Evolutionary conservation across 1,140 invertebrate genomes (phyloP).

Genomic region (Anagrus nilaparvatae): DNA sequence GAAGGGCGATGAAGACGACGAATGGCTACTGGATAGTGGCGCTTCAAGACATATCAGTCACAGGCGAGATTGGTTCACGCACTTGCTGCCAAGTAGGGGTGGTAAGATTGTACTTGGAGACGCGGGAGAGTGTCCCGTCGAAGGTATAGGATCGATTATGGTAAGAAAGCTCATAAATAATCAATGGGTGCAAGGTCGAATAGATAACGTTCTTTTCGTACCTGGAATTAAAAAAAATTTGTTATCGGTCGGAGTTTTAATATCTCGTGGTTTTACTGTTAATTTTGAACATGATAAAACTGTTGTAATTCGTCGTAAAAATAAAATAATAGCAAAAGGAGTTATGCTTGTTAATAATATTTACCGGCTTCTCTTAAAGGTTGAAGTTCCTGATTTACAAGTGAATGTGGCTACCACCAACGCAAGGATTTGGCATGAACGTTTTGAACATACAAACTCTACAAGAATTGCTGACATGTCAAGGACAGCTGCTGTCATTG

Average conservation of each 20-base stretch:
- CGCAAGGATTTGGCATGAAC: conserved; percentile 19
- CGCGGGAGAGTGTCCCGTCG: conserved; percentile 9
- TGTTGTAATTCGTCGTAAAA: conserved; percentile 13
- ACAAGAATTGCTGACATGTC: conserved; percentile 13
- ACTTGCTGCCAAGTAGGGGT: conserved; percentile 9
- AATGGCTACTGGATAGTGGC: conserved; percentile 17
- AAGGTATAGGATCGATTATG: conserved; percentile 12
- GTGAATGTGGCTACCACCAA: conserved; percentile 14
- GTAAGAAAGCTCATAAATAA: conserved; percentile 12
- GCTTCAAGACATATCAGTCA: conserved; percentile 15
- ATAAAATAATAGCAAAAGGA: conserved; percentile 16
- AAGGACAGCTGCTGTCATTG: neutral
- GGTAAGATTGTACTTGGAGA: conserved; percentile 14
- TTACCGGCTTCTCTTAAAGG: conserved; percentile 16
- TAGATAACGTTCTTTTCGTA: conserved; percentile 16
- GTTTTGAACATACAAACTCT: conserved; percentile 19
- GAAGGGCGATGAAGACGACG: conserved; percentile 10
- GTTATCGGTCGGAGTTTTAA: conserved; percentile 16
- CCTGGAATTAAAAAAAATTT: conserved; percentile 16
- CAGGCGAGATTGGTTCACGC: conserved; percentile 17
- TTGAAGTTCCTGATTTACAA: conserved; percentile 26
- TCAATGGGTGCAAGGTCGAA: conserved; percentile 7
- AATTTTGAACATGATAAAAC: conserved; percentile 13
- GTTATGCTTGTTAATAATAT: conserved; percentile 13
- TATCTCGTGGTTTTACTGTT: conserved; percentile 12